phyloP scores from a whole-genome alignment of 1,140 invertebrate species.

The Musca vetustissima region DNA sequence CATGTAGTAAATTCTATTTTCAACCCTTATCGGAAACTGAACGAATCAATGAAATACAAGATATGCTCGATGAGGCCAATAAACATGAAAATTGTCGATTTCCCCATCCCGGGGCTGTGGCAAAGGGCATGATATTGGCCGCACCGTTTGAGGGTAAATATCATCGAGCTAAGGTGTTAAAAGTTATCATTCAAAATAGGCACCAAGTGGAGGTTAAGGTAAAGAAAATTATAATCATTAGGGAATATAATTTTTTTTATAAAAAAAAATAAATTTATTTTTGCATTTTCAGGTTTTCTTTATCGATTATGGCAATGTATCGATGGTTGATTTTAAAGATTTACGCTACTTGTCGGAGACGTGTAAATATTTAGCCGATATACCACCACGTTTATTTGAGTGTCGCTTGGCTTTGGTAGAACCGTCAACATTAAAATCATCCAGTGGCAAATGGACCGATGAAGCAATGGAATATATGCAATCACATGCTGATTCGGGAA shows the following conservation, averaged over 20 bases:
- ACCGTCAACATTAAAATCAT: constrained; percentile 64
- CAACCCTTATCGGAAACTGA: constrained; percentile 38
- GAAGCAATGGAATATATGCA: constrained; percentile 61
- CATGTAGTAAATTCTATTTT: constrained; percentile 50
- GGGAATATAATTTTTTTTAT: background rate
- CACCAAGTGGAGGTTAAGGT: constrained; percentile 32
- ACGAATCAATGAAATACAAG: constrained; percentile 28
- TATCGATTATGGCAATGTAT: constrained; percentile 75
- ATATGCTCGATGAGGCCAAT: constrained; percentile 35
- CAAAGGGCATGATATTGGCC: constrained; percentile 46
- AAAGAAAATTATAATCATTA: background rate
- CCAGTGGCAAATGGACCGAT: constrained; percentile 63
- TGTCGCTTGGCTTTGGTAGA: constrained; percentile 69
- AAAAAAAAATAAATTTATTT: too few species aligned
- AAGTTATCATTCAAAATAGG: constrained; percentile 29
- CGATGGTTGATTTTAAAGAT: constrained; percentile 40
- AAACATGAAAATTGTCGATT: constrained; percentile 19
- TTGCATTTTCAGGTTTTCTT: constrained; percentile 65
- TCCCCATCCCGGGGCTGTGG: constrained; percentile 31
- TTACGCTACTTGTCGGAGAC: constrained; percentile 35
- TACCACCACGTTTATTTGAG: constrained; percentile 68
- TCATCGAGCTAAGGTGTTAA: constrained; percentile 41
- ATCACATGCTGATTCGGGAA: constrained; percentile 38
- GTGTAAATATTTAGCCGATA: constrained; percentile 35
- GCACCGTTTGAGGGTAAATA: constrained; percentile 47